Base-by-base conservation (phyloP, 1,140 invertebrate genomes). In the Drosophila bipectinata region DNA sequence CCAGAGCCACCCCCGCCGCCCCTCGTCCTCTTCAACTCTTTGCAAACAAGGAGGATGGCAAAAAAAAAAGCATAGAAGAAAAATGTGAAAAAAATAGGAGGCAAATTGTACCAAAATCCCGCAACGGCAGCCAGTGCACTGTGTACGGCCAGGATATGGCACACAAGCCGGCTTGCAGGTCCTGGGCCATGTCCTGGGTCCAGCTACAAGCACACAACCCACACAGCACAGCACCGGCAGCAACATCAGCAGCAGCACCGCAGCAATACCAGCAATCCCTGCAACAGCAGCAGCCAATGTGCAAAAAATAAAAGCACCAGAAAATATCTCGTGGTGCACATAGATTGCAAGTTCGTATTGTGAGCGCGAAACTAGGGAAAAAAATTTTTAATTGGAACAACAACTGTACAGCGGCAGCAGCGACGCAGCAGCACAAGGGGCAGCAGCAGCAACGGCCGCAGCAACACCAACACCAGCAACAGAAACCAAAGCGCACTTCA, bases 361-460 rank as follows among this genome's bases (percentile, higher is more conserved):
- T 87, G 74, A 66, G 82, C 84, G 84, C 79, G 79, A 88, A 87
- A 89, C 84, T 89, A 89, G 84, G 79, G 79, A 84, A 89, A 80
- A 72, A 77, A 66, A 66, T 89, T 82, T 80, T 88, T 88, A 88
- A 88, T 88, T 88, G 84, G 84, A 88, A 88, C 83, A 87, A 85
- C 82, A 87, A 88, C 84, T 89, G 84, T 88, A 89, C 84, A 89
- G 78, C 44, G 63, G 32, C 71, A 55, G 48, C 72, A 59, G 44
- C 45, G 34, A 62, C 57, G 54, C 58, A 34, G 14, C 62, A 57
- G 18, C 59, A 47, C 32, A 37, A 39, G 39, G 44, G 32, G 37
- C 67, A 52, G 34, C 41, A 26, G 32, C 48, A 26, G 18, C 47
- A 47, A 2, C 39, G 37, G 18, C 55, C 52, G 5, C 48, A 56